A percentile compares a stretch with the other conserved stretches of the same genome.
phyloP scores from a whole-genome alignment of 2,888 invertebrate species.

The Epinotia bilunana region DNA sequence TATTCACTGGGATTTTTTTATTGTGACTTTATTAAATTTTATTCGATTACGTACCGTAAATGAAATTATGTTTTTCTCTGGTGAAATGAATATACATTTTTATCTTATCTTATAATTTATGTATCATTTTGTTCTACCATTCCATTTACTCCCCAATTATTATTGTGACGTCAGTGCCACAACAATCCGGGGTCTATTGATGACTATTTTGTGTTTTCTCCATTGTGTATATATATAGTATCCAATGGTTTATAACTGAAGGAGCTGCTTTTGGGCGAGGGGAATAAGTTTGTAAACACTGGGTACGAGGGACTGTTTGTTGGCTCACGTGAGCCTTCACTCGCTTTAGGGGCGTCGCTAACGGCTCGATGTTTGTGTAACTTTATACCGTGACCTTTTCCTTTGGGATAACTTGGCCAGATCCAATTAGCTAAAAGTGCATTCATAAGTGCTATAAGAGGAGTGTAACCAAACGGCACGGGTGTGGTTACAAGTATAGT shows the following conservation, averaged over 20 bases:
- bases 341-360: conserved; percentile 35
- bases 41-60: too few species aligned
- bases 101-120: too few species aligned
- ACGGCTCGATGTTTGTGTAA: conserved; percentile 24
- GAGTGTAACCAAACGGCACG: too few species aligned
- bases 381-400: conserved; percentile 24
- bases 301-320: conserved; percentile 59
- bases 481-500: too few species aligned
- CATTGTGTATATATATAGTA: background rate
- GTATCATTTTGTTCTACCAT: too few species aligned
- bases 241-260: background rate
- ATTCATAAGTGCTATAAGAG: background rate
- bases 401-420: background rate
- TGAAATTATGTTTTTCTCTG: too few species aligned
- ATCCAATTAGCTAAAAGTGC: conserved; percentile 9
- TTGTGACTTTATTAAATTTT: too few species aligned
- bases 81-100: too few species aligned
- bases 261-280: conserved; percentile 47
- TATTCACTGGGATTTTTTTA: too few species aligned
- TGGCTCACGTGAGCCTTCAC: conserved; percentile 61
- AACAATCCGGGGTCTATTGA: too few species aligned
- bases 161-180: too few species aligned
- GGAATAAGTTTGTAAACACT: conserved; percentile 65
- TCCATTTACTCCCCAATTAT: too few species aligned
- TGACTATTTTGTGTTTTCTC: background rate